These are phyloP conservation scores for Andricus curvator DNA, from an alignment of 2,888 invertebrate genomes.

Conservation along the genomic window DNA sequence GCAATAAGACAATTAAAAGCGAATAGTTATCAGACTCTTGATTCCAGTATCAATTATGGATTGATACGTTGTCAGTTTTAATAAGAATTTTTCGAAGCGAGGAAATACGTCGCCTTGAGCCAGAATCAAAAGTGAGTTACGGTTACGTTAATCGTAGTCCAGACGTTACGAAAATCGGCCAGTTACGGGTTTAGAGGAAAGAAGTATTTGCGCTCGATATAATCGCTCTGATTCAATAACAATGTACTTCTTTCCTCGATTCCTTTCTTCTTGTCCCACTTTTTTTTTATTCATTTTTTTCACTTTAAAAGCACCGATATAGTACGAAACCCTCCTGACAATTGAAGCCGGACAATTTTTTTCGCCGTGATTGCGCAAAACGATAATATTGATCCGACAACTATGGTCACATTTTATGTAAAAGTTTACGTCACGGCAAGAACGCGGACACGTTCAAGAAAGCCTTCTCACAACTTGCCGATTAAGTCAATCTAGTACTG, in stretches of 20 bases:
- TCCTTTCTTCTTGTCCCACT: neutral
- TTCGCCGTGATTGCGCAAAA: neutral
- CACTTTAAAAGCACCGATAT: neutral
- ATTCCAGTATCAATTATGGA: neutral
- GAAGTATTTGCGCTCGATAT: neutral
- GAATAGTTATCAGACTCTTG: conserved; percentile 1
- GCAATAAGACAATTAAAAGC: neutral
- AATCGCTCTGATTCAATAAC: neutral
- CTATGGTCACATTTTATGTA: conserved; percentile 24
- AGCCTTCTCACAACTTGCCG: conserved; percentile 7
- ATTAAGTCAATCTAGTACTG: conserved; percentile 23
- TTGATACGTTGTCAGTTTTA: neutral
- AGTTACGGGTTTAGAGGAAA: neutral
- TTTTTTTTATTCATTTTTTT: neutral
- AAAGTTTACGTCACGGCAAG: conserved; percentile 33
- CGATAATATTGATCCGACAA: neutral
- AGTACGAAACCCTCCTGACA: neutral
- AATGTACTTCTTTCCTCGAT: neutral
- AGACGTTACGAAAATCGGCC: neutral
- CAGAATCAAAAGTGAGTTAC: neutral
- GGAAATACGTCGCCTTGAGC: neutral
- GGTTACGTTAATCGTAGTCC: neutral
- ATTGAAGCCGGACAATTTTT: neutral
- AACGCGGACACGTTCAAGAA: conserved; percentile 34
- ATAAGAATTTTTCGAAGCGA: neutral